phyloP scores from a whole-genome alignment of 2,888 invertebrate genomes.

The Drosophila dives region DNA sequence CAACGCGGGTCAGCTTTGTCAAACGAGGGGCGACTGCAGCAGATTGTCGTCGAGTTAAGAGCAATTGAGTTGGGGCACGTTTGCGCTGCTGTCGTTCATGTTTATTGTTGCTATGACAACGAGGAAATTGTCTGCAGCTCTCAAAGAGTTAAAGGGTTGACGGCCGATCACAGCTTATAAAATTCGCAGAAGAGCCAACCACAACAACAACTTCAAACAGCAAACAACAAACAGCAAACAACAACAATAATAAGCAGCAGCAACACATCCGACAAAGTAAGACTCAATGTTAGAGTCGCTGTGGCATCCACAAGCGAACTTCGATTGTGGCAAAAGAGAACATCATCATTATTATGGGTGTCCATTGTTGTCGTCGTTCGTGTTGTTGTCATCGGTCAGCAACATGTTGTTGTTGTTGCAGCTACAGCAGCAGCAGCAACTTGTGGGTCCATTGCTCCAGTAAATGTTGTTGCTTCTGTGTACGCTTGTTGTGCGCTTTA shows the following conservation, averaged over 20 bases:
- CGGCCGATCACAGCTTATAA: slow-evolving; percentile 36
- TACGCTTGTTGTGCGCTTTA: slow-evolving; percentile 41
- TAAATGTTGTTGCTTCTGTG: slow-evolving; percentile 35
- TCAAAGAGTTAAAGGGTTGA: slow-evolving; percentile 57
- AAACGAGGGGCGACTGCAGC: slow-evolving; percentile 54
- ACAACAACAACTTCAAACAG: slow-evolving; percentile 20
- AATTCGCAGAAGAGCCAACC: slow-evolving; percentile 30
- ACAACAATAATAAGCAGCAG: slow-evolving; percentile 33
- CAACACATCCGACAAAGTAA: slow-evolving; percentile 70
- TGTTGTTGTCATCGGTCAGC: slow-evolving; percentile 38
- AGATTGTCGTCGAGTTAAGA: slow-evolving; percentile 67
- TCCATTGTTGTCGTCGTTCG: slow-evolving; percentile 52
- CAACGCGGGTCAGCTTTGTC: slow-evolving; percentile 13
- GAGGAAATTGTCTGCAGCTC: slow-evolving; percentile 71
- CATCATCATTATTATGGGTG: slow-evolving; percentile 76
- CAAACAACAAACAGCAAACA: slow-evolving; percentile 3
- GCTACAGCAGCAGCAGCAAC: slow-evolving; percentile 46
- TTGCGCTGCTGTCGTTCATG: slow-evolving; percentile 33
- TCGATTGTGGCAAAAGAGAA: slow-evolving; percentile 41
- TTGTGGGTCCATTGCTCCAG: slow-evolving; percentile 55
- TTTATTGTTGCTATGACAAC: slow-evolving; percentile 71
- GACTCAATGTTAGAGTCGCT: slow-evolving; percentile 55
- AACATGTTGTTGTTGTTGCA: slow-evolving; percentile 48
- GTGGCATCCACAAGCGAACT: slow-evolving; percentile 55
- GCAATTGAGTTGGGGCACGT: slow-evolving; percentile 64